Evolutionary conservation across 2,888 invertebrate genomes (phyloP).

Genomic region (Drosophila conformis): DNA sequence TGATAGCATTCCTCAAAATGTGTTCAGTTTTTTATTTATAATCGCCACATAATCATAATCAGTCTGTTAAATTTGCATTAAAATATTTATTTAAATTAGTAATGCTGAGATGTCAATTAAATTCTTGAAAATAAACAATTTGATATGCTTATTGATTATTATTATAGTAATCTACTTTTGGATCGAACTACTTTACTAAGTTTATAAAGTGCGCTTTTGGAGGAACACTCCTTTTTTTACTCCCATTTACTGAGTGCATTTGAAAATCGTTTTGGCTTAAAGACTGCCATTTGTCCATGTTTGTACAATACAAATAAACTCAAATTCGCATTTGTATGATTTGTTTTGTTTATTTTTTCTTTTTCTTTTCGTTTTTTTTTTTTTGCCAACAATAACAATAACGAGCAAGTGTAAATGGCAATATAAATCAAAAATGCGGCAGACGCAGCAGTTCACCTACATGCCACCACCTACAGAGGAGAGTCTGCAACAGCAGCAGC

Average conservation of each 20-base stretch:
- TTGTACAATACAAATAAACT: slow-evolving; percentile 40
- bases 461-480: slow-evolving; percentile 40
- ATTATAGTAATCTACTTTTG: background rate
- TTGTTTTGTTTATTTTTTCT: slow-evolving; percentile 16
- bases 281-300: slow-evolving; percentile 21
- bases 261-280: slow-evolving; percentile 18
- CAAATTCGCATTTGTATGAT: slow-evolving; percentile 36
- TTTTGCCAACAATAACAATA: slow-evolving; percentile 57
- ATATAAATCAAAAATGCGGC: slow-evolving; percentile 74
- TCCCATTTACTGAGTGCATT: background rate
- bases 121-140: background rate
- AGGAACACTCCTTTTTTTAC: background rate
- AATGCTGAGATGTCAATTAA: background rate
- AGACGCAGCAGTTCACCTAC: slow-evolving; percentile 57
- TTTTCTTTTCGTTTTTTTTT: slow-evolving; percentile 9
- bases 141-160: background rate
- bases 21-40: background rate
- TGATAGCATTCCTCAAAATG: background rate
- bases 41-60: background rate
- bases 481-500: slow-evolving; percentile 28
- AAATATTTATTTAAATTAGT: background rate
- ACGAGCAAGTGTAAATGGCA: slow-evolving; percentile 68
- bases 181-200: background rate
- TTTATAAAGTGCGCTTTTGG: background rate
- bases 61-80: background rate